phyloP scores from a whole-genome alignment of 2,888 invertebrate species.

The Pinctada fucata region DNA sequence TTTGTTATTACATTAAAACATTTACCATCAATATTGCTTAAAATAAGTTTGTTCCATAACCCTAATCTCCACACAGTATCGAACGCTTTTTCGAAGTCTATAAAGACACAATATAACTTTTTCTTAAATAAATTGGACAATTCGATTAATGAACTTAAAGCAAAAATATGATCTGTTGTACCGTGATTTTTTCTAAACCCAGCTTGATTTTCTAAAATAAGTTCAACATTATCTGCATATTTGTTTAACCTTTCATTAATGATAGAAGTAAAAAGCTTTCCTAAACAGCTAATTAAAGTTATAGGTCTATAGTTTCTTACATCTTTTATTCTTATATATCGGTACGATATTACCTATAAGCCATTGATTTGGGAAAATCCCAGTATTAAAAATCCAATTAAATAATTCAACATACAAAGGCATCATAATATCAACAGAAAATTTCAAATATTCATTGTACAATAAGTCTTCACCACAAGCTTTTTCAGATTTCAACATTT shows the following conservation, averaged over 20 bases:
- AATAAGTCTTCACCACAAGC: not conserved
- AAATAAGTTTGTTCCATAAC: slow-evolving; percentile 6
- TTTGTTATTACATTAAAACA: slow-evolving; percentile 1
- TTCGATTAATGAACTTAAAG: not conserved
- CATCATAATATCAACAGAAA: not conserved
- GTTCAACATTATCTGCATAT: slow-evolving; percentile 5
- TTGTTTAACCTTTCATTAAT: not conserved
- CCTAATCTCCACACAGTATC: slow-evolving; percentile 6
- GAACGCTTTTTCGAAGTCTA: slow-evolving; percentile 9
- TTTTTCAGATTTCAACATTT: not conserved
- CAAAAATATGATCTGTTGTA: slow-evolving; percentile 2
- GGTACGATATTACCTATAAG: not conserved
- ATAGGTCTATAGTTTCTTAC: not conserved
- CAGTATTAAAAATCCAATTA: not conserved
- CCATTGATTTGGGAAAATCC: not conserved
- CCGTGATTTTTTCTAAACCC: slow-evolving; percentile 4
- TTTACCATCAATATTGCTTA: slow-evolving; percentile 10
- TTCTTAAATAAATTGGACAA: not conserved
- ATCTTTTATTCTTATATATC: not conserved
- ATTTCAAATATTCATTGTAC: not conserved
- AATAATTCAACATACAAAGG: not conserved
- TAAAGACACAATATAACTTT: slow-evolving; percentile 6
- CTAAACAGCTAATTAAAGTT: not conserved
- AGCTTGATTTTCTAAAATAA: slow-evolving; percentile 7
- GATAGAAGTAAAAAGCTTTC: not conserved